Conservation (phyloP, 2,888 invertebrate genomes). For the Prosapia bicincta region DNA sequence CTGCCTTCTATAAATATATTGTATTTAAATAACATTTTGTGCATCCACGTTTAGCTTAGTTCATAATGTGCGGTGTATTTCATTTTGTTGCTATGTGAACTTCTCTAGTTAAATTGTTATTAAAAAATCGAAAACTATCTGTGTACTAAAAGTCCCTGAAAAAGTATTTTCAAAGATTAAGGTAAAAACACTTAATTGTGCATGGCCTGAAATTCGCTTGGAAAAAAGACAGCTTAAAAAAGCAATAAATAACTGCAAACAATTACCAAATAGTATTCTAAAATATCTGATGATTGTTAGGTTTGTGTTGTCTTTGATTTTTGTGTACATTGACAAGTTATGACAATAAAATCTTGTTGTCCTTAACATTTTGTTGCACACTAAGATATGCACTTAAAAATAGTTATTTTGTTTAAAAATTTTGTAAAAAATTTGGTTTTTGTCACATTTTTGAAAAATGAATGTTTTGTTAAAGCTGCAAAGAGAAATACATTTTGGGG, state of each 20-base stretch:
- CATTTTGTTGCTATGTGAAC: slow-evolving; percentile 7
- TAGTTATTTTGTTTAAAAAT: not conserved
- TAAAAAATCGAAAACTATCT: not conserved
- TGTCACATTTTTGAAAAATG: not conserved
- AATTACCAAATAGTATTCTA: slow-evolving; percentile 27
- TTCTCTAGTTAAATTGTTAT: slow-evolving; percentile 9
- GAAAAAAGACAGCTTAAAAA: slow-evolving; percentile 22
- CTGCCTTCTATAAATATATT: slow-evolving; percentile 20
- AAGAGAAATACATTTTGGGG: not conserved
- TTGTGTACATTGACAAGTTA: slow-evolving; percentile 12
- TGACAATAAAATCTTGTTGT: slow-evolving; percentile 17
- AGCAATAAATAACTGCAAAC: slow-evolving; percentile 25
- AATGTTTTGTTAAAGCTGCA: not conserved
- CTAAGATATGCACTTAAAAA: not conserved
- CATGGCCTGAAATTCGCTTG: slow-evolving; percentile 1
- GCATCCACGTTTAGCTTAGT: slow-evolving; percentile 27
- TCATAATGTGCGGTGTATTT: slow-evolving; percentile 8
- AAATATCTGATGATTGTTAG: slow-evolving; percentile 20
- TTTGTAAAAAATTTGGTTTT: not conserved
- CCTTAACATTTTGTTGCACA: not conserved
- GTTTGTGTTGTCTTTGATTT: slow-evolving; percentile 8
- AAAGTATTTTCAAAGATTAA: not conserved
- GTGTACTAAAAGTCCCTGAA: not conserved
- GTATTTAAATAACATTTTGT: slow-evolving; percentile 6
- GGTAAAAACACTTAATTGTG: not conserved